These are phyloP conservation scores for Nasonovia ribisnigri DNA, from an alignment of 2,888 invertebrate species.

Conservation along the genomic window DNA sequence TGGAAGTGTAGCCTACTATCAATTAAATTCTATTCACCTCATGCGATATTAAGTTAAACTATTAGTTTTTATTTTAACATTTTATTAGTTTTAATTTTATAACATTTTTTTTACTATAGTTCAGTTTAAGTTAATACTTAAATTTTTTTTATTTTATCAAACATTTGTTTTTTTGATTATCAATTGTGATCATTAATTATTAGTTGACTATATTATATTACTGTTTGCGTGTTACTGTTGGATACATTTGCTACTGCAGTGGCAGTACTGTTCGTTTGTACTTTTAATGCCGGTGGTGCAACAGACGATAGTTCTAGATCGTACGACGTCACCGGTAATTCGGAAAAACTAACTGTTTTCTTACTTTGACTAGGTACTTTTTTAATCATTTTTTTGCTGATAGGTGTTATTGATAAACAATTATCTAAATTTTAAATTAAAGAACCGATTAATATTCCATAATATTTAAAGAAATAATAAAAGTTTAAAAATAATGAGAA, in stretches of 20 bases:
- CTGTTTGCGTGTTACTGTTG: background rate
- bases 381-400: background rate
- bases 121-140: too few relatives aligned
- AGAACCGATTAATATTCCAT: background rate
- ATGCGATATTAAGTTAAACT: too few relatives aligned
- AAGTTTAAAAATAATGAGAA: background rate
- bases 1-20: too few relatives aligned
- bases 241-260: background rate
- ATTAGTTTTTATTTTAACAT: too few relatives aligned
- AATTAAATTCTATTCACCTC: too few relatives aligned
- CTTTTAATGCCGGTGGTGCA: background rate
- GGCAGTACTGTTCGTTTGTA: background rate
- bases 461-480: background rate
- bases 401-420: background rate
- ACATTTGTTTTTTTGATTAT: background rate
- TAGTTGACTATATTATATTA: background rate
- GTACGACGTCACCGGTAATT: background rate
- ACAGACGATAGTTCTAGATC: background rate
- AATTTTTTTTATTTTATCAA: too few relatives aligned
- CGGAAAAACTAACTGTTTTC: background rate
- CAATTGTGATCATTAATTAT: background rate
- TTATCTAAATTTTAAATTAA: background rate
- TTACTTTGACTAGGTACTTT: background rate
- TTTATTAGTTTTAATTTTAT: too few relatives aligned
- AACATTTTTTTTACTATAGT: too few relatives aligned